A percentile compares a stretch with the other conserved stretches of the same genome.
Evolutionary conservation across 2,888 invertebrate species (phyloP).

Genomic region (Drosophila fungiperda): DNA sequence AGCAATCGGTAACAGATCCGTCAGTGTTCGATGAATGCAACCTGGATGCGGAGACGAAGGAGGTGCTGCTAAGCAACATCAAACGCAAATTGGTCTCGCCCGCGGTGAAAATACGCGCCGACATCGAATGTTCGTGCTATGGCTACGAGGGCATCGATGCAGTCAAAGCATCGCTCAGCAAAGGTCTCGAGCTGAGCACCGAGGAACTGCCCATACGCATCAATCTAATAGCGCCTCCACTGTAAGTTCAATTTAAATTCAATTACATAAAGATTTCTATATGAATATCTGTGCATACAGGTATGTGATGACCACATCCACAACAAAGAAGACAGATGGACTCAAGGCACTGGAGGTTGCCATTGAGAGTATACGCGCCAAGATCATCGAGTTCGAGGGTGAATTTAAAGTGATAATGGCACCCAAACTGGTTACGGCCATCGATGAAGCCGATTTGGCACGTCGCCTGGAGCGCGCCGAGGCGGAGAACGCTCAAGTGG

Average conservation of each 20-base stretch:
- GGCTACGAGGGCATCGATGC: slow-evolving; percentile 99
- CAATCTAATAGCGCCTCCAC: slow-evolving; percentile 98
- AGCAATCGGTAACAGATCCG: slow-evolving; percentile 98
- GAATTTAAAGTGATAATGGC: slow-evolving; percentile 98
- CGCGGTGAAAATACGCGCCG: slow-evolving; percentile 97
- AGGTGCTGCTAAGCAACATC: slow-evolving; percentile 96
- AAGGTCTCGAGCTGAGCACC: slow-evolving; percentile 95
- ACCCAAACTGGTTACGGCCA: slow-evolving; percentile 99
- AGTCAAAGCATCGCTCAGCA: slow-evolving; percentile 95
- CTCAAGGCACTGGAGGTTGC: slow-evolving; percentile 95
- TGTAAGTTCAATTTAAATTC: slow-evolving; percentile 87
- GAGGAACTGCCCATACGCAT: slow-evolving; percentile 98
- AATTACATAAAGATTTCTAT: neutral
- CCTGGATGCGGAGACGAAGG: slow-evolving; percentile 95
- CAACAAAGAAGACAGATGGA: slow-evolving; percentile 97
- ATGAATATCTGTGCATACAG: slow-evolving; percentile 46
- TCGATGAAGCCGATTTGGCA: slow-evolving; percentile 98
- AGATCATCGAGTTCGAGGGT: slow-evolving; percentile 93
- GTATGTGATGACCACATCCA: slow-evolving; percentile 97
- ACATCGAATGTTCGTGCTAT: slow-evolving; percentile 97
- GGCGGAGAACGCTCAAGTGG: slow-evolving; percentile 96
- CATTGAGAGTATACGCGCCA: slow-evolving; percentile 93
- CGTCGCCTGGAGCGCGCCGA: slow-evolving; percentile 97
- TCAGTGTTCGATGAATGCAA: slow-evolving; percentile 98
- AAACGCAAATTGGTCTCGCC: slow-evolving; percentile 98